Conservation (phyloP, 2,888 invertebrate species). For the Esperia sulphurella region DNA sequence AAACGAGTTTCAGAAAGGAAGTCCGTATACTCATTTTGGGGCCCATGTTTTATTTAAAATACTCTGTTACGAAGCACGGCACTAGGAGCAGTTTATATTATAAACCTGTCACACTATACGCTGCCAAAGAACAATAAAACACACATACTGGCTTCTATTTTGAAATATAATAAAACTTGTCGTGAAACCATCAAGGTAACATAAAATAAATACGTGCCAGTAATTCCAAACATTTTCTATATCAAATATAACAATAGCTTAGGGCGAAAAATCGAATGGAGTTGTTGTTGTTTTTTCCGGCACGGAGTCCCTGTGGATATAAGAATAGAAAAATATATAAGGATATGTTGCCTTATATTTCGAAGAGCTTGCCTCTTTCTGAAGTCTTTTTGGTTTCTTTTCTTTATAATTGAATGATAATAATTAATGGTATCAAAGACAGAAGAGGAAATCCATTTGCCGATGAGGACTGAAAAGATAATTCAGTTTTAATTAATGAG, state of each 20-base stretch:
- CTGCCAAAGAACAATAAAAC: conserved; percentile 6
- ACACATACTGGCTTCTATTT: not conserved
- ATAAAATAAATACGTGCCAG: conserved; percentile 25
- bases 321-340: not conserved
- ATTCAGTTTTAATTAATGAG: conserved; percentile 6
- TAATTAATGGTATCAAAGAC: conserved; percentile 2
- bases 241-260: conserved; percentile 17
- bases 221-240: conserved; percentile 16
- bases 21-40: conserved; percentile 9
- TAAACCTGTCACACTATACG: conserved; percentile 4
- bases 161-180: conserved; percentile 19
- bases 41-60: conserved; percentile 6
- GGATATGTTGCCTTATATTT: not conserved
- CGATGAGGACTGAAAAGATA: conserved; percentile 5
- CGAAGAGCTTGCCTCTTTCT: not conserved
- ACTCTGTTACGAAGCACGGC: not conserved
- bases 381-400: conserved; percentile 1
- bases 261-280: conserved; percentile 7
- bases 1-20: conserved; percentile 16
- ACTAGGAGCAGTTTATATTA: not conserved
- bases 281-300: conserved; percentile 18
- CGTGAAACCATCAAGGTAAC: conserved; percentile 18
- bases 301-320: conserved; percentile 10
- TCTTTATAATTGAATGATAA: not conserved
- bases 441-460: conserved; percentile 2